Evolutionary conservation across 2,797 vertebrate genomes (phyloP).

Genomic region (Crossoptilon crossoptilon): DNA sequence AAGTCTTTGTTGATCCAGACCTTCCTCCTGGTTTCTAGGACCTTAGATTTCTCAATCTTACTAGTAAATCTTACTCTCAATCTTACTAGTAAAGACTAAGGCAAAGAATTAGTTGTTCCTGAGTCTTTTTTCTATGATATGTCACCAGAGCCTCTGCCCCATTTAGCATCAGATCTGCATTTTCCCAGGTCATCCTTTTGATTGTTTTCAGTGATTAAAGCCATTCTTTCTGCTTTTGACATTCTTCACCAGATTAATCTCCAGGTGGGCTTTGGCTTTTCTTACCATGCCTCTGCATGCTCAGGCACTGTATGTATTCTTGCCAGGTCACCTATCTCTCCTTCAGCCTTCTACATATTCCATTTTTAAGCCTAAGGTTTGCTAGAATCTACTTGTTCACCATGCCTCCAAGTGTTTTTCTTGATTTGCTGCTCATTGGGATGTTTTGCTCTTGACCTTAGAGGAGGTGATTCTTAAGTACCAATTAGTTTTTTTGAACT

Average conservation of each 20-base stretch:
- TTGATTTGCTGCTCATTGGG: background rate
- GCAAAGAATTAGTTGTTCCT: background rate
- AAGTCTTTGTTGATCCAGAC: background rate
- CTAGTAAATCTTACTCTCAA: background rate
- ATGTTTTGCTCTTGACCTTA: background rate
- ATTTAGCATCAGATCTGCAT: background rate
- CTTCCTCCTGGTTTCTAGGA: background rate
- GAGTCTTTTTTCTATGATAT: background rate
- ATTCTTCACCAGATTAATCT: background rate
- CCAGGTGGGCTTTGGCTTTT: background rate
- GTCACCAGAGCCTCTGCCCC: background rate
- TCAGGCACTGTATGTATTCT: background rate
- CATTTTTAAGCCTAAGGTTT: background rate
- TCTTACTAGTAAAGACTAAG: background rate
- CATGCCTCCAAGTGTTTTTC: background rate
- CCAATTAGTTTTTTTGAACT: background rate
- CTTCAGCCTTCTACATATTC: background rate
- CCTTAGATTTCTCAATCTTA: background rate
- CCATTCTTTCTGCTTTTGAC: background rate
- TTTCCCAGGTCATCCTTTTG: background rate
- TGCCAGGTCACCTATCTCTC: background rate
- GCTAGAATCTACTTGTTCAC: background rate
- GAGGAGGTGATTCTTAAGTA: background rate
- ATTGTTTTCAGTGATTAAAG: background rate
- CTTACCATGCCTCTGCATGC: background rate